A percentile compares a stretch with the other conserved stretches of the same genome.
phyloP scores from a whole-genome alignment of 2,888 invertebrate species.

The Orthosia gracilis region DNA sequence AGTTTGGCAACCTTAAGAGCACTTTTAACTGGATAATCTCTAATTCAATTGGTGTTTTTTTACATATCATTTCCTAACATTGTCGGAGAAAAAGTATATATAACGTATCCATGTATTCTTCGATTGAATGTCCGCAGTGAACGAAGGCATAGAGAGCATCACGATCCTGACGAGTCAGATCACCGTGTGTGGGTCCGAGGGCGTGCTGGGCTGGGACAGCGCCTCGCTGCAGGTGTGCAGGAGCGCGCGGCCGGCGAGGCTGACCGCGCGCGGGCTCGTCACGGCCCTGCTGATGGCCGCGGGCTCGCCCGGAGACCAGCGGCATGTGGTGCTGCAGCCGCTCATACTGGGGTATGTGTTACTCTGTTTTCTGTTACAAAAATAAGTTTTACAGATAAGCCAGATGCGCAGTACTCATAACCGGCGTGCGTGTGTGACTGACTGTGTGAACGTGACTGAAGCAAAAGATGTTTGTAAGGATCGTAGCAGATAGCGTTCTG shows the following conservation, averaged over 20 bases:
- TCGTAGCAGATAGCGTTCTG: no score
- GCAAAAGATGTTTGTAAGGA: no score
- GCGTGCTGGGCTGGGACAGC: slow-evolving; percentile 76
- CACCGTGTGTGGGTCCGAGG: slow-evolving; percentile 72
- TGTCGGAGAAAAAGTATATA: no score
- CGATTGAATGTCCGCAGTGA: slow-evolving; percentile 63
- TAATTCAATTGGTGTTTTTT: no score
- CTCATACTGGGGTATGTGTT: slow-evolving; percentile 78
- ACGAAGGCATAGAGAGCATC: slow-evolving; percentile 73
- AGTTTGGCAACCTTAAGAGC: no score
- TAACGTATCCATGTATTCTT: no score
- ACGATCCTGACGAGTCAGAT: slow-evolving; percentile 79
- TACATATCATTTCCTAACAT: no score
- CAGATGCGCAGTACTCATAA: no score
- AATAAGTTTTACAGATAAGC: no score
- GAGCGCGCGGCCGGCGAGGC: slow-evolving; percentile 74
- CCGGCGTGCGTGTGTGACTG: no score
- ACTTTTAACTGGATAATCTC: no score
- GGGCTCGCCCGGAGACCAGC: slow-evolving; percentile 71
- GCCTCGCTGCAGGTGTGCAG: slow-evolving; percentile 71
- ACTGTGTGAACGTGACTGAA: no score
- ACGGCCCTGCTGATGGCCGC: slow-evolving; percentile 72
- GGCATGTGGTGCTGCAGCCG: slow-evolving; percentile 80
- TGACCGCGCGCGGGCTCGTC: slow-evolving; percentile 71
- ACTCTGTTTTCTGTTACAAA: neutral